Evolutionary conservation across 2,888 invertebrate genomes (phyloP).

Genomic region (Lasius platythorax): DNA sequence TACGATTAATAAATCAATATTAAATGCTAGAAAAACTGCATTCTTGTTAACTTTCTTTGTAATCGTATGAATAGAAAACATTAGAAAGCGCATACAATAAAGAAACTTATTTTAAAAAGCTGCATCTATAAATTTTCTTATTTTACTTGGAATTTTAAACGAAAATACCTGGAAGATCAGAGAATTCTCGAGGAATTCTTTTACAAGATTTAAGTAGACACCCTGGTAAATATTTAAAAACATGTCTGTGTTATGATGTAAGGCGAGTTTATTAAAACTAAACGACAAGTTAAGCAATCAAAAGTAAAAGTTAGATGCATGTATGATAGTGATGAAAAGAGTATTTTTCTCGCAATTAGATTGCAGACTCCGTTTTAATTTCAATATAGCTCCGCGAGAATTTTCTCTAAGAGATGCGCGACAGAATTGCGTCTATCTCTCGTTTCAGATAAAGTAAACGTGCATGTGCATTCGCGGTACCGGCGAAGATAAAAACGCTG

Average conservation of each 20-base stretch:
- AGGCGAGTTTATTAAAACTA: not conserved
- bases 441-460: slow-evolving; percentile 17
- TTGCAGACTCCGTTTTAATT: slow-evolving; percentile 33
- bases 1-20: too few species aligned
- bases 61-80: too few species aligned
- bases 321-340: not conserved
- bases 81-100: too few species aligned
- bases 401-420: not conserved
- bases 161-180: too few species aligned
- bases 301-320: not conserved
- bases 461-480: not conserved
- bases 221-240: not conserved
- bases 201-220: too few species aligned
- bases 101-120: too few species aligned
- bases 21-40: too few species aligned
- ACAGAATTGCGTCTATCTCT: slow-evolving; percentile 12
- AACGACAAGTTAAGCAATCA: not conserved
- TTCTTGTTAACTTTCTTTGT: too few species aligned
- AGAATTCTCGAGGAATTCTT: too few species aligned
- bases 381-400: not conserved
- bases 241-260: not conserved
- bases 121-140: too few species aligned
- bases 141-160: too few species aligned
- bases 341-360: not conserved
- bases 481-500: slow-evolving; percentile 28